A percentile compares a stretch with the other conserved stretches of the same genome.
phyloP scores from a whole-genome alignment of 2,888 invertebrate genomes.

The Pedicia rivosa region DNA sequence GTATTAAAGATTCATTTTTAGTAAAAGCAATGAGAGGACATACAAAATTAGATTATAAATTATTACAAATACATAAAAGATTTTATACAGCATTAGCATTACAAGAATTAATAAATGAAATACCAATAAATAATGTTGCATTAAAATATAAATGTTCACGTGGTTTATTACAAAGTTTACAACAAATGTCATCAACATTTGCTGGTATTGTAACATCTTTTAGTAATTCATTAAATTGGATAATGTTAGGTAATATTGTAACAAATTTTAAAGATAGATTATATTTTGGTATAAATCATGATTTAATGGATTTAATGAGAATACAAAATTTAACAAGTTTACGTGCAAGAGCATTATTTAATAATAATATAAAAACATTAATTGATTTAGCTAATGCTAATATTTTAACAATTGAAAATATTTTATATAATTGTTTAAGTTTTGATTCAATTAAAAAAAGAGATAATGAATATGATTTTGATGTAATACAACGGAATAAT shows the following conservation, averaged over 20 bases:
- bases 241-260: constrained; percentile 72
- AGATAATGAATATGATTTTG: constrained; percentile 50
- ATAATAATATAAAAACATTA: constrained; percentile 63
- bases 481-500: constrained; percentile 47
- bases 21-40: constrained; percentile 57
- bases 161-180: constrained; percentile 83
- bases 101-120: constrained; percentile 85
- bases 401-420: constrained; percentile 50
- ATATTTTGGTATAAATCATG: constrained; percentile 85
- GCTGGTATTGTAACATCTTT: constrained; percentile 97
- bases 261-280: constrained; percentile 88
- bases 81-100: constrained; percentile 84
- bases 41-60: constrained; percentile 36
- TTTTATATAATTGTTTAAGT: constrained; percentile 61
- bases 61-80: constrained; percentile 49
- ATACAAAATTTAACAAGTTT: constrained; percentile 68
- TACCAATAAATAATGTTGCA: constrained; percentile 65
- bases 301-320: constrained; percentile 80
- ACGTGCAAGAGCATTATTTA: constrained; percentile 68
- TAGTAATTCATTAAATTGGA: constrained; percentile 85
- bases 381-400: constrained; percentile 63
- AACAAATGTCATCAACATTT: constrained; percentile 89
- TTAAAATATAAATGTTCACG: constrained; percentile 70
- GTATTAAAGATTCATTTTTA: constrained; percentile 74
- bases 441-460: constrained; percentile 70